Conservation (phyloP, 2,113 vertebrate species). For the Bujurquina vittata region DNA sequence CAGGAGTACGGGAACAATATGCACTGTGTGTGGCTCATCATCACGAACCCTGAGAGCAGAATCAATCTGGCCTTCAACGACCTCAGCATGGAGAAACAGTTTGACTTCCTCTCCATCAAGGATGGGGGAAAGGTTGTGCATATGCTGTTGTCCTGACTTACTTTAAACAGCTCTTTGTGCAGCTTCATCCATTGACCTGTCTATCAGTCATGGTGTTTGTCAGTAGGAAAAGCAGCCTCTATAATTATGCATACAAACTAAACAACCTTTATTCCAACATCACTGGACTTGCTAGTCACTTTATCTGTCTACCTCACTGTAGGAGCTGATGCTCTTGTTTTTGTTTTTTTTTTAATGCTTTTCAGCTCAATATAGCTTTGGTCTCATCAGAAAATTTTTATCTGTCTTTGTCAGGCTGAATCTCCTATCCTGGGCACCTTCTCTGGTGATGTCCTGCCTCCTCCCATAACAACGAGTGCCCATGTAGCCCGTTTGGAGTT, state of each 20-base stretch:
- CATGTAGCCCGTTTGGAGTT: constrained; percentile 95
- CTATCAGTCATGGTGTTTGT: neutral
- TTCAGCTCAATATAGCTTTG: neutral
- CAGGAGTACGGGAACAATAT: constrained; percentile 98
- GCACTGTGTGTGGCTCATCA: constrained; percentile 98
- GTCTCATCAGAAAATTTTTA: neutral
- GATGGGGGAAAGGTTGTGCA: constrained; percentile 86
- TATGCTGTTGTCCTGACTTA: neutral
- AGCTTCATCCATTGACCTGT: constrained; percentile 4
- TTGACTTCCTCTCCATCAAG: constrained; percentile 96
- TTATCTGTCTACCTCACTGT: neutral
- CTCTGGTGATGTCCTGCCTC: constrained; percentile 90
- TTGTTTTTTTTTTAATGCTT: neutral
- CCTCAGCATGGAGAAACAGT: constrained; percentile 99
- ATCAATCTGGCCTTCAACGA: constrained; percentile 99
- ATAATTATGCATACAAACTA: constrained; percentile 6
- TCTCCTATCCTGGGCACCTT: constrained; percentile 95
- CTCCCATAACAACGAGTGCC: constrained; percentile 95
- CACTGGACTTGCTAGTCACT: neutral
- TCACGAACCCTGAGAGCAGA: constrained; percentile 92
- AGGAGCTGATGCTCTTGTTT: neutral
- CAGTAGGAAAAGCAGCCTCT: neutral
- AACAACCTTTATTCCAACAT: neutral
- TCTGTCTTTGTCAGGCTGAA: constrained; percentile 79
- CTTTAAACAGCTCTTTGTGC: constrained; percentile 2